These are phyloP conservation scores for Virgularia gustaviana DNA, from an alignment of 92 coral and sea anemone species.

Conservation along the genomic window DNA sequence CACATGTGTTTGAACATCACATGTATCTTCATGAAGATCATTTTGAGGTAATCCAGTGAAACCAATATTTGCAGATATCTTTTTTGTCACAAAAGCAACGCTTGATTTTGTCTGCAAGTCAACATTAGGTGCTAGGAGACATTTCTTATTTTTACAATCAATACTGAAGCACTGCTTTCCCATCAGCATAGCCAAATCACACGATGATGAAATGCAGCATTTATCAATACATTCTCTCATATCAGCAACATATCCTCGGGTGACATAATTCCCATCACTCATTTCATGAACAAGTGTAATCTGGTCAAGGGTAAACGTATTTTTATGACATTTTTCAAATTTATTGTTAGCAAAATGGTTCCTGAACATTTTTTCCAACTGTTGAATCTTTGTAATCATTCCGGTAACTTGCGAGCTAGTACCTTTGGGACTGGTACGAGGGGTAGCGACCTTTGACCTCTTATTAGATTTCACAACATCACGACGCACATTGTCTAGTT, in stretches of 20 bases:
- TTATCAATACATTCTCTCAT: constrained; percentile 57
- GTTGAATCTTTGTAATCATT: constrained; percentile 4
- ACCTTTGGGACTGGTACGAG: too few species aligned
- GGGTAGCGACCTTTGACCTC: too few species aligned
- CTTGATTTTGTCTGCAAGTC: constrained; percentile 27
- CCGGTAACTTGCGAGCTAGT: background rate
- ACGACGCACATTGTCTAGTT: too few species aligned
- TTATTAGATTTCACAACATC: too few species aligned
- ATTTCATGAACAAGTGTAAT: constrained; percentile 65
- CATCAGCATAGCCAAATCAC: constrained; percentile 77
- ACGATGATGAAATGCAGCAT: constrained; percentile 58
- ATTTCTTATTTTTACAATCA: constrained; percentile 49
- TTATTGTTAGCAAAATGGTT: background rate
- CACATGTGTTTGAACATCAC: constrained; percentile 12
- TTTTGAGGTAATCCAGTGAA: constrained; percentile 2
- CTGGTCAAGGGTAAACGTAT: constrained; percentile 18
- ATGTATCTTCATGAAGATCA: background rate
- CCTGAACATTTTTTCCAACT: constrained; percentile 1
- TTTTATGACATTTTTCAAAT: constrained; percentile 9
- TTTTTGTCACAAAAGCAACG: constrained; percentile 15
- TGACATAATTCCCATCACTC: constrained; percentile 60
- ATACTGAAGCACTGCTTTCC: constrained; percentile 67
- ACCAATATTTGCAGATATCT: constrained; percentile 25
- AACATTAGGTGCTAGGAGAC: constrained; percentile 53
- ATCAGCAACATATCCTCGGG: constrained; percentile 48